Evolutionary conservation across 2,888 invertebrate species (phyloP).

Genomic region (Mechanitis mazaeus): DNA sequence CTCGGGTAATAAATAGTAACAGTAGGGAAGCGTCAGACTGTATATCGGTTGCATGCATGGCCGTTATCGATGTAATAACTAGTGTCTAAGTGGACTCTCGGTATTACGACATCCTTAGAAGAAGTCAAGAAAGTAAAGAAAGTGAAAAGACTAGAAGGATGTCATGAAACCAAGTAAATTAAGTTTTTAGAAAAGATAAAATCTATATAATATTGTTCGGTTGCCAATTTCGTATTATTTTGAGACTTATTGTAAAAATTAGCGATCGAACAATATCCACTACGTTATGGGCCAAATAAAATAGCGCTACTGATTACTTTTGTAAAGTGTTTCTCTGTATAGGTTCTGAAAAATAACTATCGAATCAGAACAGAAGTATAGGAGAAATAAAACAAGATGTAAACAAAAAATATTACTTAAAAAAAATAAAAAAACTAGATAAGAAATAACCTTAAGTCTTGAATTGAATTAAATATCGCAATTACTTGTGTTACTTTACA

Average conservation of each 20-base stretch:
- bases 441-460: slow-evolving; percentile 34
- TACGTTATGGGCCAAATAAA: slow-evolving; percentile 71
- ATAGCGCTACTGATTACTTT: slow-evolving; percentile 64
- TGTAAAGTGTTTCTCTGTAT: slow-evolving; percentile 77
- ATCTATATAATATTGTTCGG: slow-evolving; percentile 58
- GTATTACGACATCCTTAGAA: slow-evolving; percentile 57
- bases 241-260: slow-evolving; percentile 41
- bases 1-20: slow-evolving; percentile 46
- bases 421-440: slow-evolving; percentile 35
- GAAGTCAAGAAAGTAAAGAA: slow-evolving; percentile 21
- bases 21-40: slow-evolving; percentile 67
- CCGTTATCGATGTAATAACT: slow-evolving; percentile 50
- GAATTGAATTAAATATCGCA: slow-evolving; percentile 49
- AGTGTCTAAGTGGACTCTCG: slow-evolving; percentile 45
- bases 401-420: slow-evolving; percentile 45
- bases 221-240: slow-evolving; percentile 47
- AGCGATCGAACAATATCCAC: slow-evolving; percentile 60
- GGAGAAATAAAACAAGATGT: slow-evolving; percentile 52
- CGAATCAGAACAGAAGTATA: slow-evolving; percentile 64
- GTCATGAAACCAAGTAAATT: slow-evolving; percentile 67
- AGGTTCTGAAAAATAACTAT: slow-evolving; percentile 61
- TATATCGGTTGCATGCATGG: slow-evolving; percentile 58
- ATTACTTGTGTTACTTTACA: slow-evolving; percentile 46
- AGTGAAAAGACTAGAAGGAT: slow-evolving; percentile 33
- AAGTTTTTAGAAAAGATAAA: slow-evolving; percentile 52